Evolutionary conservation across 2,797 vertebrate genomes (phyloP), one percentile per base, ranked within the genome.

Genomic region (Sciurus vulgaris): DNA sequence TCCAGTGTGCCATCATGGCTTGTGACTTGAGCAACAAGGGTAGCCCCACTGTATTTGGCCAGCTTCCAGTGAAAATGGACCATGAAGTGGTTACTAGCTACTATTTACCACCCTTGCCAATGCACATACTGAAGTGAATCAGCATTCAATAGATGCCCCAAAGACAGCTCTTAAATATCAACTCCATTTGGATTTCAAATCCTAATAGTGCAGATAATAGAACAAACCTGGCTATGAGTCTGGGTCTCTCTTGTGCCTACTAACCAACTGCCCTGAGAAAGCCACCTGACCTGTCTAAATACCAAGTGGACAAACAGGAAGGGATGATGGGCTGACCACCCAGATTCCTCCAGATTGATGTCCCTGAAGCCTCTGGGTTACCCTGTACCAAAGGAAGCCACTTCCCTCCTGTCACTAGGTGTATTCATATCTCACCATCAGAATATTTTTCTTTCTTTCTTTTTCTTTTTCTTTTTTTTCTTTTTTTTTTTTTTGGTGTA

Each of bases 21-120:
- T 59, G 3, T 18, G 96, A 95, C 61, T 12, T 24, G 87, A 95
- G 90, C 93, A 88, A 95, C 94, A 97, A 98, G 93, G 94, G 86
- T 24, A 56, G 81, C 96, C 97, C 97, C 95, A 93, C 54, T 41
- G 67, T 76, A 56, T 88, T 82, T 44, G 95, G 95, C 49, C 51
- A n/a, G 86, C 95, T 59, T 76, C 94, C 96, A 93, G 81, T 3
- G 9, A 94, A 87, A 14, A 72, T 49, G 78, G 90, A 77, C 3
- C 38, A 10, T 7, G 49, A 69, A 83, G 65, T 26, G 47, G 24
- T 89, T 93, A 8, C 20, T 56, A 4, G 89, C 93, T 47, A 13
- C 20, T 88, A 84, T 73, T 22, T 13, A 78, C 18, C 41, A 78
- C 38, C 76, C 84, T 94, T 74, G 91, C 18, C 14, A 14, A 11